phyloP scores from a whole-genome alignment of 2,797 vertebrate genomes.

The Ctenopoma multispine region DNA sequence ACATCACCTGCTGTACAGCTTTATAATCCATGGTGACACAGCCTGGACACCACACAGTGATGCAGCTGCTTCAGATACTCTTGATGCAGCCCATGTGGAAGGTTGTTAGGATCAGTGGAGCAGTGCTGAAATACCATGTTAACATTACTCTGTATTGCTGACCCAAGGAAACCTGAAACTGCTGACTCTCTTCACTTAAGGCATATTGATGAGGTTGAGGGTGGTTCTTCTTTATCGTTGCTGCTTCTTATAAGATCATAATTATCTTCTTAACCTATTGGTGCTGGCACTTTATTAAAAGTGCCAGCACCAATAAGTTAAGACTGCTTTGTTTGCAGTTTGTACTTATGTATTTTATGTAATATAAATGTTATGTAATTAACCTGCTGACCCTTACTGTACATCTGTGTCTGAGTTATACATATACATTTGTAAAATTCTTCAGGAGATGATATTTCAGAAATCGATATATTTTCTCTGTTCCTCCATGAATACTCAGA shows the following conservation, averaged over 20 bases:
- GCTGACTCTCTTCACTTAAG: conserved; percentile 45
- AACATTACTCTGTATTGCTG: conserved; percentile 45
- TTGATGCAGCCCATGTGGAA: conserved; percentile 38
- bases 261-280: conserved; percentile 16
- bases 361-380: background rate
- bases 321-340: background rate
- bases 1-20: conserved; percentile 66
- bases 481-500: background rate
- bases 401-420: background rate
- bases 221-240: conserved; percentile 25
- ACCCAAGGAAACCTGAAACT: conserved; percentile 50
- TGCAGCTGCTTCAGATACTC: conserved; percentile 56
- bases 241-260: conserved; percentile 25
- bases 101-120: conserved; percentile 36
- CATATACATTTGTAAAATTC: background rate
- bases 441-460: background rate
- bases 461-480: conserved; percentile 6
- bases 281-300: conserved; percentile 1
- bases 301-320: no score
- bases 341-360: background rate
- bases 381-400: background rate
- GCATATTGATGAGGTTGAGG: conserved; percentile 44
- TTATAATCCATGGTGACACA: conserved; percentile 27
- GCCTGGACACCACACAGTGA: conserved; percentile 40
- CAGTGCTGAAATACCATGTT: conserved; percentile 38